These are phyloP conservation scores for Dyspetes luteomarginatus DNA, from an alignment of 2,888 invertebrate genomes.

Conservation along the genomic window DNA sequence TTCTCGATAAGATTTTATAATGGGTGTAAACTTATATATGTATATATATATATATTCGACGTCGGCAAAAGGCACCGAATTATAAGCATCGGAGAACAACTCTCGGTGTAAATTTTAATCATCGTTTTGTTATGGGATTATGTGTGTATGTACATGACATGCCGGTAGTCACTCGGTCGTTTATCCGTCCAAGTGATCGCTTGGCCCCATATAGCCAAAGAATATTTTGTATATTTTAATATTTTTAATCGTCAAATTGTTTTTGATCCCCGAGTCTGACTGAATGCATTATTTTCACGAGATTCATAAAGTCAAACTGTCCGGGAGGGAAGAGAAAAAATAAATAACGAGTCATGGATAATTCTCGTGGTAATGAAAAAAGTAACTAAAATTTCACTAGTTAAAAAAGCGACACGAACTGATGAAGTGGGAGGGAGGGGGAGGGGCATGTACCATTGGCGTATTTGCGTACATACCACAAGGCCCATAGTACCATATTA, in stretches of 20 bases:
- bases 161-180: slow-evolving; percentile 43
- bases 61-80: slow-evolving; percentile 35
- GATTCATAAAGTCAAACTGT: not conserved
- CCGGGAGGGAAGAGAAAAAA: not conserved
- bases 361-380: not conserved
- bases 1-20: slow-evolving; percentile 35
- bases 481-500: slow-evolving; percentile 15
- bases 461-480: slow-evolving; percentile 21
- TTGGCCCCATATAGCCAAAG: slow-evolving; percentile 34
- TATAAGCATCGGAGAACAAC: slow-evolving; percentile 40
- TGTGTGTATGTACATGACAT: slow-evolving; percentile 6
- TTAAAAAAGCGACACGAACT: not conserved
- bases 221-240: slow-evolving; percentile 23
- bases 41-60: slow-evolving; percentile 6
- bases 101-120: slow-evolving; percentile 49
- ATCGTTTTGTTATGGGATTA: slow-evolving; percentile 18
- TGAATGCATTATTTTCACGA: slow-evolving; percentile 29
- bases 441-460: not conserved
- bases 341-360: not conserved
- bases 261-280: slow-evolving; percentile 7
- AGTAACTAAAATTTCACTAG: not conserved
- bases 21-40: not conserved
- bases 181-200: slow-evolving; percentile 39
- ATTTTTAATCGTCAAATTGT: too few relatives aligned
- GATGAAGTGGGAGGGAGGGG: not conserved